Conservation (phyloP, 2,113 vertebrate genomes). For the Hippoglossus stenolepis region DNA sequence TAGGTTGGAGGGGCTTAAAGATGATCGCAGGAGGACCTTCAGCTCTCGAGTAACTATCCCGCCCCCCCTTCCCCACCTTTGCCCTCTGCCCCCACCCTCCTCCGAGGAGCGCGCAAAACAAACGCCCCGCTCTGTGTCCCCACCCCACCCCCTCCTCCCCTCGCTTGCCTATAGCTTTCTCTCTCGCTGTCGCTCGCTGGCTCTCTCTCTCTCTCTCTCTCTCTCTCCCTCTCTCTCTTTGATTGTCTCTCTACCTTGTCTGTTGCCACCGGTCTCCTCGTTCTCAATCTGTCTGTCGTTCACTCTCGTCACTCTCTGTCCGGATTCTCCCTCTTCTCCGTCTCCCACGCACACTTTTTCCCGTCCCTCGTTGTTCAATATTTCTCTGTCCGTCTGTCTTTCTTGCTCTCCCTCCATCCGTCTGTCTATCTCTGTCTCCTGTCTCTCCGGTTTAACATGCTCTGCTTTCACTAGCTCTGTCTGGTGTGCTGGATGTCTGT, state of each 20-base stretch:
- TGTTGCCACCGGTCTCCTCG: conserved; percentile 21
- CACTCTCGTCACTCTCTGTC: conserved; percentile 53
- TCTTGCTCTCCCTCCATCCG: conserved; percentile 40
- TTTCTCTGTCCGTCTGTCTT: conserved; percentile 60
- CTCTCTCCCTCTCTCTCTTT: conserved; percentile 35
- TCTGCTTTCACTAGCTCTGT: conserved; percentile 77
- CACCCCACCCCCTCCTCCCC: conserved; percentile 76
- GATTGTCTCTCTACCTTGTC: conserved; percentile 25
- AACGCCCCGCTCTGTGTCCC: conserved; percentile 88
- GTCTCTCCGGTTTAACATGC: conserved; percentile 68
- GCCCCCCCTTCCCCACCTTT: conserved; percentile 70
- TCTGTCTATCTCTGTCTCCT: conserved; percentile 45
- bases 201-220: conserved; percentile 13
- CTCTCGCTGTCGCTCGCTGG: conserved; percentile 34
- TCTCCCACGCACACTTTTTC: neutral
- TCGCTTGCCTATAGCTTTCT: conserved; percentile 52
- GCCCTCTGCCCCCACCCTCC: conserved; percentile 52
- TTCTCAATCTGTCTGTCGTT: conserved; percentile 47
- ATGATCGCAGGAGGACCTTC: conserved; percentile 99
- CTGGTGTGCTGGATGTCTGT: conserved; percentile 82
- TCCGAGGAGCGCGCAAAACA: conserved; percentile 89
- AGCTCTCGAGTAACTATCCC: conserved; percentile 99
- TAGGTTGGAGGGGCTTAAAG: conserved; percentile 99
- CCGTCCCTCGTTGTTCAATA: neutral
- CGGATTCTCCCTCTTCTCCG: neutral